phyloP scores from a whole-genome alignment of 2,113 vertebrate genomes.

The Anguilla rostrata region DNA sequence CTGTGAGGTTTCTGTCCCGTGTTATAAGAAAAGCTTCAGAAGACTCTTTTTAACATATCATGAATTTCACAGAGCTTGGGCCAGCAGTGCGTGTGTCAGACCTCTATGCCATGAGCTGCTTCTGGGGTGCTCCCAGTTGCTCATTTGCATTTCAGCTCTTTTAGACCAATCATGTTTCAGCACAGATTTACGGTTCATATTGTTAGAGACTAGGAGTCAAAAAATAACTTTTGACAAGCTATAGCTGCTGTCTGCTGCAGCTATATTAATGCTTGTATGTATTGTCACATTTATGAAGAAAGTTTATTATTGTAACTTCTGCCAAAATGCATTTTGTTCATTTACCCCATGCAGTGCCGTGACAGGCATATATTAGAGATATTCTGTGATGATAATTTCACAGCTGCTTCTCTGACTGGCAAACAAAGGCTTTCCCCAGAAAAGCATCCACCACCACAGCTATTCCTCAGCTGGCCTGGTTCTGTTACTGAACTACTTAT shows the following conservation, averaged over 20 bases:
- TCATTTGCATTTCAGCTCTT: conserved; percentile 24
- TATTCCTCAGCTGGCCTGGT: not conserved
- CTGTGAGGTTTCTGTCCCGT: conserved; percentile 22
- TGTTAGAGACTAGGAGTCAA: not conserved
- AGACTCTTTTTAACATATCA: conserved; percentile 27
- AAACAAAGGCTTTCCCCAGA: not conserved
- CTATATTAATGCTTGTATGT: not conserved
- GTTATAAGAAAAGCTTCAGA: conserved; percentile 26
- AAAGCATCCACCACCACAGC: not conserved
- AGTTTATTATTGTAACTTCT: not conserved
- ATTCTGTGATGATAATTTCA: too few relatives aligned
- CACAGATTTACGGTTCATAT: not conserved
- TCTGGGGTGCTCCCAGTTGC: not conserved
- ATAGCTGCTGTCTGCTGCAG: not conserved
- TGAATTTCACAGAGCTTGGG: conserved; percentile 22
- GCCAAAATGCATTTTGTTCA: not conserved
- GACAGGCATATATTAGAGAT: not conserved
- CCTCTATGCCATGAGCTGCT: conserved; percentile 10
- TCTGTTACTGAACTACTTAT: conserved; percentile 21
- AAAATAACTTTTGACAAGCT: not conserved
- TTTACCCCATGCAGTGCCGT: not conserved
- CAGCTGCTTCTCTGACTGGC: not conserved
- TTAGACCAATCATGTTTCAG: conserved; percentile 13
- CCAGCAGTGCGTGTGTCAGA: not conserved
- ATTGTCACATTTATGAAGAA: too few relatives aligned